A percentile compares a stretch with the other conserved stretches of the same genome.
Evolutionary conservation across 2,888 invertebrate species (phyloP).

Genomic region (Augochlorella aurata): DNA sequence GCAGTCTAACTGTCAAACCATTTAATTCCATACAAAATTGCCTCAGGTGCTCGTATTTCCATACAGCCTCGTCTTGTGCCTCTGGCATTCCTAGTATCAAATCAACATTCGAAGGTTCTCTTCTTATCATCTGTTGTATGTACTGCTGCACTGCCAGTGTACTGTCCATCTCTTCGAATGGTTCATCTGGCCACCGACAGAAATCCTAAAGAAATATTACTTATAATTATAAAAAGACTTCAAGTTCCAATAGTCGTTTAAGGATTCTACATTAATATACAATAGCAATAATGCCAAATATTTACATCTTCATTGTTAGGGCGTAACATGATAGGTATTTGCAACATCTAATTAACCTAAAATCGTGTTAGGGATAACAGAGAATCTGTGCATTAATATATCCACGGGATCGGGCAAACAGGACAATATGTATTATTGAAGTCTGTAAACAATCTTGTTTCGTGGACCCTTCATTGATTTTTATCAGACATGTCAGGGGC

Average conservation of each 20-base stretch:
- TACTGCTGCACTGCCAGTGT: conserved; percentile 99
- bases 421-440: conserved; percentile 18
- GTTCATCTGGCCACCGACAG: conserved; percentile 98
- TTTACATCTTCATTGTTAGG: neutral
- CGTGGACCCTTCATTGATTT: conserved; percentile 57
- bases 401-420: neutral
- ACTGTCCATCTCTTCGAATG: conserved; percentile 99
- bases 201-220: conserved; percentile 88
- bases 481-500: conserved; percentile 25
- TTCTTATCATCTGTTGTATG: conserved; percentile 97
- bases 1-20: conserved; percentile 97
- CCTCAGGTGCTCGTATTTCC: conserved; percentile 99
- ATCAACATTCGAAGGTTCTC: conserved; percentile 96
- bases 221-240: neutral
- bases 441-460: conserved; percentile 40
- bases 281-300: conserved; percentile 9
- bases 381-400: neutral
- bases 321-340: conserved; percentile 2
- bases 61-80: conserved; percentile 98
- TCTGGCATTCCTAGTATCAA: conserved; percentile 97
- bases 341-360: conserved; percentile 10
- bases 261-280: neutral
- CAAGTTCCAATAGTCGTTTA: neutral
- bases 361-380: neutral
- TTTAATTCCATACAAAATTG: conserved; percentile 99